A percentile compares a stretch with the other conserved stretches of the same genome.
These are phyloP conservation scores for Neoaliturus tenellus DNA, from an alignment of 2,888 invertebrate species.

Conservation along the genomic window DNA sequence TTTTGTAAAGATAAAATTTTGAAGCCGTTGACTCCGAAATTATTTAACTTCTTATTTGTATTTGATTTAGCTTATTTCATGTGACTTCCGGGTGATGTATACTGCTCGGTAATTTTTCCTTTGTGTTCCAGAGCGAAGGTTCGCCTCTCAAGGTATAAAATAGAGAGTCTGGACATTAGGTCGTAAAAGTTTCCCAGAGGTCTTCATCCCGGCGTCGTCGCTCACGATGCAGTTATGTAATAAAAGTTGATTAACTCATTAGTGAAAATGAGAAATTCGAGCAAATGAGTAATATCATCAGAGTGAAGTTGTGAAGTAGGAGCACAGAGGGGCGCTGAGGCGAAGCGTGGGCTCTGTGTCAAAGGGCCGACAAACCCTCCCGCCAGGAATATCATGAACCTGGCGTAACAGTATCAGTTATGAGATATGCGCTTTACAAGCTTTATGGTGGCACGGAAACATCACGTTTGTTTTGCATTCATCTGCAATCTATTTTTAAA, in stretches of 20 bases:
- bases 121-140: too few species aligned
- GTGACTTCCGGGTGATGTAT: too few species aligned
- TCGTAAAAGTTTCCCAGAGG: neutral
- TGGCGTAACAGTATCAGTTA: neutral
- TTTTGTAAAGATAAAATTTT: too few species aligned
- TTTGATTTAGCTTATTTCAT: too few species aligned
- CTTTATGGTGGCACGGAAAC: neutral
- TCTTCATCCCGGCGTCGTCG: neutral
- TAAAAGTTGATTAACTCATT: slow-evolving; percentile 18
- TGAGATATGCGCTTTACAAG: neutral
- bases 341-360: neutral
- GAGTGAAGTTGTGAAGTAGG: too few species aligned
- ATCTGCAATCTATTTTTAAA: neutral
- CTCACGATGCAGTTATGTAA: neutral
- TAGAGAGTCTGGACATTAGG: neutral
- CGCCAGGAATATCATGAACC: neutral
- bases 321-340: neutral
- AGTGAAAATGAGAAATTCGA: slow-evolving; percentile 1
- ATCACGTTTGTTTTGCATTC: neutral
- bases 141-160: too few species aligned
- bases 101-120: too few species aligned
- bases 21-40: too few species aligned
- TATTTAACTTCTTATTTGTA: too few species aligned
- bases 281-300: neutral
- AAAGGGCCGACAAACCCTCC: neutral